Evolutionary conservation across 2,113 vertebrate genomes (phyloP), one percentile per base, ranked within the genome.

Genomic region (Zeus faber): DNA sequence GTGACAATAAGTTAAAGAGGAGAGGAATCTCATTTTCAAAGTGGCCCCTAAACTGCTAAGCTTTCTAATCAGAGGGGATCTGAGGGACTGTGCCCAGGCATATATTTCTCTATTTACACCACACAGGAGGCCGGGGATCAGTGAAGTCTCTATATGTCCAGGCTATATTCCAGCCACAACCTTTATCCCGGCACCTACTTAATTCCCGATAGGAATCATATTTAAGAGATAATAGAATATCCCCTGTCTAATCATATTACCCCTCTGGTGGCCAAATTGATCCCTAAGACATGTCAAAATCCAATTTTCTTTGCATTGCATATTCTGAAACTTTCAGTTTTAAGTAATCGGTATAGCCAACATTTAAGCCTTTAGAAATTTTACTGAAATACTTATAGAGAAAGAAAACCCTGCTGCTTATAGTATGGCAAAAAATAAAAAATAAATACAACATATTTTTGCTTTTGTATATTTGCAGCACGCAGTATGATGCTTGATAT

Each of bases 21-120:
- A 83, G 82, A 77, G 77, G 80, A 90, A 88, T 89, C 86, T 81
- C 87, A 91, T 84, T 91, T 89, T 92, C 87, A 92, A 87, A 92
- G 89, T 87, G 76, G 61, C 70, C 77, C 81, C 90, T 87, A 93
- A 91, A 93, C 89, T 90, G 86, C 84, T 89, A 87, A 91, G 89
- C 74, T 88, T 84, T 86, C 77, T 86, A 90, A 92, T 90, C 87
- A 87, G 77, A 62, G 86, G 83, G 85, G 87, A 89, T 89, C 86
- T 84, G 70, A 85, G 84, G 82, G 80, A 81, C 67, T 87, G 82
- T 84, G 89, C 70, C 73, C 60, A 24, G 51, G 1, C 88, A 88
- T 88, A 85, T 85, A 87, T 89, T 89, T 84, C 64, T 77, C 68
- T 85, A 53, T 85, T 87, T 87, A 89, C 86, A 68, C 78, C 72